phyloP scores from a whole-genome alignment of 2,888 invertebrate genomes.

The Dioctria linearis region DNA sequence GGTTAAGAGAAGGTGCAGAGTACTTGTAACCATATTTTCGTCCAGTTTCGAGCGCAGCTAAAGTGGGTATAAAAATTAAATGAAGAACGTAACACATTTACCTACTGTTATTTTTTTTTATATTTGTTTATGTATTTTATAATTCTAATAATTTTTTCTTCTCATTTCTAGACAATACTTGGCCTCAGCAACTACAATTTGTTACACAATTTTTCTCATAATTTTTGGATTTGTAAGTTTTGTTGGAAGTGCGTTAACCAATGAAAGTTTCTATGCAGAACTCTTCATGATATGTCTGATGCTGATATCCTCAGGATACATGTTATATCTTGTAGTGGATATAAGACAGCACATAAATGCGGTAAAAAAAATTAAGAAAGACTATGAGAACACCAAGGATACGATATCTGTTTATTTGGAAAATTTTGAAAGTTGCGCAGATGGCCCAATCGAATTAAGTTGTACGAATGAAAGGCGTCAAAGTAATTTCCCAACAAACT shows the following conservation, averaged over 20 bases:
- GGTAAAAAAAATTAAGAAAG: slow-evolving; percentile 71
- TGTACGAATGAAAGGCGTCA: not conserved
- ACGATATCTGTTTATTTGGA: slow-evolving; percentile 66
- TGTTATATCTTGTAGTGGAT: slow-evolving; percentile 76
- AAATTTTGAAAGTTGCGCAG: slow-evolving; percentile 21
- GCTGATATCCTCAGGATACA: slow-evolving; percentile 68
- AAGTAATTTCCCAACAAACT: slow-evolving; percentile 62
- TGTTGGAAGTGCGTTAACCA: slow-evolving; percentile 75
- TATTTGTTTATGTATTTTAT: not conserved
- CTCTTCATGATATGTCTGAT: slow-evolving; percentile 68
- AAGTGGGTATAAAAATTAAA: too few species aligned
- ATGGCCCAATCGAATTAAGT: slow-evolving; percentile 46
- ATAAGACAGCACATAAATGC: slow-evolving; percentile 75
- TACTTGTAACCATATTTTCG: too few species aligned
- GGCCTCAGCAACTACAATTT: slow-evolving; percentile 76
- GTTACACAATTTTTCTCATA: slow-evolving; percentile 79
- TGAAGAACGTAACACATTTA: not conserved
- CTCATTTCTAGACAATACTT: slow-evolving; percentile 74
- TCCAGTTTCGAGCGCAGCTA: too few species aligned
- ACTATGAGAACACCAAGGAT: slow-evolving; percentile 66
- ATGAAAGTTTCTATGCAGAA: slow-evolving; percentile 72
- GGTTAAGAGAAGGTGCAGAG: too few species aligned
- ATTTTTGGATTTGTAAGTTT: slow-evolving; percentile 79
- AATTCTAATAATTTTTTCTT: slow-evolving; percentile 37
- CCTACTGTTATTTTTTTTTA: not conserved